Percentiles rank a stretch among this genome's conserved stretches.
These are phyloP conservation scores for Latrodectus elegans DNA, from an alignment of 2,888 invertebrate genomes.

Conservation along the genomic window DNA sequence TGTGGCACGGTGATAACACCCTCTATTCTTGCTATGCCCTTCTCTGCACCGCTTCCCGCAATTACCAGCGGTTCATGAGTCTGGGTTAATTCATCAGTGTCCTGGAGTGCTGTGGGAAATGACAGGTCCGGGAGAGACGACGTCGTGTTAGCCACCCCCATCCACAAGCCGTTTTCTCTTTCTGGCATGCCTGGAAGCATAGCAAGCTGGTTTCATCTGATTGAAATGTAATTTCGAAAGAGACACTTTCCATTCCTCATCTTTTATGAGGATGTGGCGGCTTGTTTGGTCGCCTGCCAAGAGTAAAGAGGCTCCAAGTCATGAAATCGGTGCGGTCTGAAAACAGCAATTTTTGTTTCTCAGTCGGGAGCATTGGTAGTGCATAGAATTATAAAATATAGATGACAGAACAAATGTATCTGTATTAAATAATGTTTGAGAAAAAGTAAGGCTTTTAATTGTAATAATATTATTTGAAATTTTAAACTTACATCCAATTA, in stretches of 20 bases:
- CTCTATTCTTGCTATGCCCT: neutral
- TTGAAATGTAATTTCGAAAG: conserved; percentile 57
- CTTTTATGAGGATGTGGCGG: conserved; percentile 23
- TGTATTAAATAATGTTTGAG: neutral
- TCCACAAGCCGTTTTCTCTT: neutral
- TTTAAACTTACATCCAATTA: neutral
- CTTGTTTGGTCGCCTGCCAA: conserved; percentile 27
- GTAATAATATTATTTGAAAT: neutral
- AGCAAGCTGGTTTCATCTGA: conserved; percentile 39
- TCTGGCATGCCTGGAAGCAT: conserved; percentile 8
- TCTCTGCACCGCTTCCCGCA: conserved; percentile 12
- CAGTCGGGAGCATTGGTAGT: neutral
- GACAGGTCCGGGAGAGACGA: conserved; percentile 23
- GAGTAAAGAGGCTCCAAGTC: neutral
- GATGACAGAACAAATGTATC: neutral
- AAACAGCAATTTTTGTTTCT: neutral
- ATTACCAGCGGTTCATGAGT: conserved; percentile 26
- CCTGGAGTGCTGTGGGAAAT: conserved; percentile 36
- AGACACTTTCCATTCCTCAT: conserved; percentile 48
- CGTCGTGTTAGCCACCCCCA: conserved; percentile 2
- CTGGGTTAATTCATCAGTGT: conserved; percentile 58
- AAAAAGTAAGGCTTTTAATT: neutral
- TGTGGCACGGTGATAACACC: conserved; percentile 19
- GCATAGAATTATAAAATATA: neutral
- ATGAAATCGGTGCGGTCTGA: neutral